Conservation (phyloP, 2,888 invertebrate species). For the Drosophila anomalata region DNA sequence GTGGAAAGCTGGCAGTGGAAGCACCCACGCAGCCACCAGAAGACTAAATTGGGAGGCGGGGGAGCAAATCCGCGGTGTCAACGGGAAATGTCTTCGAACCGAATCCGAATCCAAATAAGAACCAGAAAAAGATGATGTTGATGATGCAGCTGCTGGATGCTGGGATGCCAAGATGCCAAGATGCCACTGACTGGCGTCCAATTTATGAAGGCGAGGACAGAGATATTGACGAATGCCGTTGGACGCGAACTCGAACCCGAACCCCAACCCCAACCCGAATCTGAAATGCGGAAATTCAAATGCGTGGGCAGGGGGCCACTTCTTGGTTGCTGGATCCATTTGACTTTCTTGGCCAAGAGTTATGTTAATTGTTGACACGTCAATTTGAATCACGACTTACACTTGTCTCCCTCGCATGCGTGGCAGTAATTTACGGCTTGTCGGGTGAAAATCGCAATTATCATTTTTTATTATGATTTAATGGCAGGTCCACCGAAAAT, state of each 20-base stretch:
- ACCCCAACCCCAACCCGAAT: constrained; percentile 48
- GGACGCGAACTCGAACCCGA: constrained; percentile 50
- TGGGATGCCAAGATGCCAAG: constrained; percentile 5
- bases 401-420: constrained; percentile 74
- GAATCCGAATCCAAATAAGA: constrained; percentile 6
- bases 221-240: constrained; percentile 57
- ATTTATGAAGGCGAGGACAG: constrained; percentile 64
- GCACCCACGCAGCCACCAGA: constrained; percentile 33
- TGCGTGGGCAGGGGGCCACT: constrained; percentile 57
- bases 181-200: constrained; percentile 53
- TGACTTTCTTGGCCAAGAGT: constrained; percentile 51
- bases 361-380: constrained; percentile 80
- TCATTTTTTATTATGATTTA: constrained; percentile 82
- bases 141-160: constrained; percentile 31
- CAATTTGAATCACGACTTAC: constrained; percentile 82
- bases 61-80: constrained; percentile 46
- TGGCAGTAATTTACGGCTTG: constrained; percentile 73
- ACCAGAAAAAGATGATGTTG: constrained; percentile 7
- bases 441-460: constrained; percentile 82
- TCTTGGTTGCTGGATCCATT: constrained; percentile 5
- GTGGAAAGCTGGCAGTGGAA: constrained; percentile 6
- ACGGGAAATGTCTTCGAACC: constrained; percentile 35
- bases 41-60: not conserved
- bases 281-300: constrained; percentile 70
- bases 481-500: constrained; percentile 53